phyloP scores from a whole-genome alignment of 2,888 invertebrate species.

The Microdon myrmicae region DNA sequence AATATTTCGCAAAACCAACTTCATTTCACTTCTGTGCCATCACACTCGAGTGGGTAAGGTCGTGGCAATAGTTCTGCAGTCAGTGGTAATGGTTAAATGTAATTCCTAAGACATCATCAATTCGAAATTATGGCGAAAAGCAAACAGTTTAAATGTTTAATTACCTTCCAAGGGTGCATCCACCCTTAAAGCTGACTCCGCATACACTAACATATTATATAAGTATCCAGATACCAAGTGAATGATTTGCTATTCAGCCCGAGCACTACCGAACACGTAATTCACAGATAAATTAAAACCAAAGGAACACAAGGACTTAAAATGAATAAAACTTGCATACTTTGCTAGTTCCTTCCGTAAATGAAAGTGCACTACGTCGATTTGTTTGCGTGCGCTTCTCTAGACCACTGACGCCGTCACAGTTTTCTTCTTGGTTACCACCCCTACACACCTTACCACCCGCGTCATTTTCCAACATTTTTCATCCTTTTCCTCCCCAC shows the following conservation, averaged over 20 bases:
- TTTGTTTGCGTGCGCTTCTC: slow-evolving; percentile 41
- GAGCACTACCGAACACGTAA: slow-evolving; percentile 26
- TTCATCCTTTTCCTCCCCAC: too few relatives aligned
- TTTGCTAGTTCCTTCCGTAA: slow-evolving; percentile 30
- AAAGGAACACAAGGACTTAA: slow-evolving; percentile 30
- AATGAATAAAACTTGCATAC: slow-evolving; percentile 52
- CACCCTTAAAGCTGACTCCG: slow-evolving; percentile 33
- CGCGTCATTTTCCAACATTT: not conserved
- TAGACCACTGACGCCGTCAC: too few relatives aligned
- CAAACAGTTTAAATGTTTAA: slow-evolving; percentile 53
- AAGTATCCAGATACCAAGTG: slow-evolving; percentile 14
- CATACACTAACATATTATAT: slow-evolving; percentile 7
- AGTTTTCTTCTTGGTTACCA: slow-evolving; percentile 8
- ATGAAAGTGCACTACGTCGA: slow-evolving; percentile 44
- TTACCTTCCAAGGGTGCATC: slow-evolving; percentile 46
- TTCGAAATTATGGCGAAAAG: slow-evolving; percentile 52
- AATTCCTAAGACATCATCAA: slow-evolving; percentile 49
- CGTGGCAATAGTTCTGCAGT: too few relatives aligned
- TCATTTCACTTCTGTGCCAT: slow-evolving; percentile 35
- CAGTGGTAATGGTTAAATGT: slow-evolving; percentile 48
- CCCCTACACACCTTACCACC: not conserved
- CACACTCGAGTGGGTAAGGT: slow-evolving; percentile 34
- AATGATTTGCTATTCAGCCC: slow-evolving; percentile 19
- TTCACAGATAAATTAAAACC: slow-evolving; percentile 16
- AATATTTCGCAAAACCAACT: slow-evolving; percentile 31